Conservation (phyloP, 2,888 invertebrate species). For the Erpobdella octoculata region DNA sequence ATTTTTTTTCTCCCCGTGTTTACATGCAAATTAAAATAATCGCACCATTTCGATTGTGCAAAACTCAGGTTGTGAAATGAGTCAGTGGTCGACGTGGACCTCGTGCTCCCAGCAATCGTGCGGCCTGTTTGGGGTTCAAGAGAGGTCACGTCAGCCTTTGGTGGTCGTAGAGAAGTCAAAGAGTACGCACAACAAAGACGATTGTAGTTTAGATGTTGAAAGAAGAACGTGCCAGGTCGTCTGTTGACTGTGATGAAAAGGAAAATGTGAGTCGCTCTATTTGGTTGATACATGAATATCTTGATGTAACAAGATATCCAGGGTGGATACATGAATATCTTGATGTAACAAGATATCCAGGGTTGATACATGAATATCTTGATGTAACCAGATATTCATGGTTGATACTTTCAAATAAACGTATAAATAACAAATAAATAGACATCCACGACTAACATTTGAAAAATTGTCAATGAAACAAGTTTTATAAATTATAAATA, state of each 20-base stretch:
- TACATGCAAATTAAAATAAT: not conserved
- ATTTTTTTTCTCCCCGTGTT: not conserved
- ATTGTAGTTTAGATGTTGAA: constrained; percentile 3
- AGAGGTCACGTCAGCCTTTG: constrained; percentile 13
- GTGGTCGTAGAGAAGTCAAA: not conserved
- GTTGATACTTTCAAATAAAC: too few species aligned
- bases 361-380: not conserved
- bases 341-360: not conserved
- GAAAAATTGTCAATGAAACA: too few species aligned
- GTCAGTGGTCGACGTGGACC: constrained; percentile 12
- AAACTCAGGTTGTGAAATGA: constrained; percentile 15
- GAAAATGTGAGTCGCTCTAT: not conserved
- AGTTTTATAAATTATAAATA: too few species aligned
- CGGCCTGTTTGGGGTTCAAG: constrained; percentile 4
- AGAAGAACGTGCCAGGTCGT: not conserved
- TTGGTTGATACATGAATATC: not conserved
- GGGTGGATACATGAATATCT: not conserved
- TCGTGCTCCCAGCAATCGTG: constrained; percentile 1
- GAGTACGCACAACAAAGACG: not conserved
- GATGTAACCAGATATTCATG: not conserved
- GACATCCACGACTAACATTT: too few species aligned
- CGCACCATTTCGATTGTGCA: not conserved
- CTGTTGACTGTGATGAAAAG: too few species aligned
- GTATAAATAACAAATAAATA: too few species aligned
- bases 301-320: not conserved